A percentile compares a stretch with the other conserved stretches of the same genome.
These are phyloP conservation scores for Gryllus longicercus DNA, from an alignment of 2,888 invertebrate genomes.

Conservation along the genomic window DNA sequence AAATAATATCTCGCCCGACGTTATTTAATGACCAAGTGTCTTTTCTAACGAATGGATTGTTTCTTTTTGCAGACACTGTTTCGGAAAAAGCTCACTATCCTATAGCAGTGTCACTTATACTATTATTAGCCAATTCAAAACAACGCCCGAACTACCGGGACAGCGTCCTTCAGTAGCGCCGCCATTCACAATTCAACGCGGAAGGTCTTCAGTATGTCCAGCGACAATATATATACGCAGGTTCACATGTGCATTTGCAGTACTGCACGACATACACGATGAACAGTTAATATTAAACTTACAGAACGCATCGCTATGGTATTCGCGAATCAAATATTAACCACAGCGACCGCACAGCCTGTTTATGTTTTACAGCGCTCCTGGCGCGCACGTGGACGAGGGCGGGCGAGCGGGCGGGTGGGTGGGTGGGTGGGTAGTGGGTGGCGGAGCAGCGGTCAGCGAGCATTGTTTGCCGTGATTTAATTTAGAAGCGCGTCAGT, in stretches of 20 bases:
- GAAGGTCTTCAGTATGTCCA: too few relatives aligned
- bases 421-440: too few relatives aligned
- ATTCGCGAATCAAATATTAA: constrained; percentile 17
- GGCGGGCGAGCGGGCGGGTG: not conserved
- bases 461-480: not conserved
- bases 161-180: too few relatives aligned
- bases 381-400: not conserved
- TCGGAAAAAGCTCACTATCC: too few relatives aligned
- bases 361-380: not conserved
- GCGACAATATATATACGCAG: not conserved
- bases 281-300: not conserved
- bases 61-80: too few relatives aligned
- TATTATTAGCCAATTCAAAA: too few relatives aligned
- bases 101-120: too few relatives aligned
- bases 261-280: not conserved
- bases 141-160: too few relatives aligned
- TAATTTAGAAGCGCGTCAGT: not conserved
- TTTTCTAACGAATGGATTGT: too few relatives aligned
- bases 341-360: not conserved
- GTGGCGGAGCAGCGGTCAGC: not conserved
- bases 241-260: not conserved
- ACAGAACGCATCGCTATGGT: not conserved
- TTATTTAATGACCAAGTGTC: too few relatives aligned
- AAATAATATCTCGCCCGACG: too few relatives aligned
- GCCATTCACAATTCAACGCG: too few relatives aligned